phyloP scores from a whole-genome alignment of 37 sponge, comb jelly and placozoan species.

The Eunapius fragilis region DNA sequence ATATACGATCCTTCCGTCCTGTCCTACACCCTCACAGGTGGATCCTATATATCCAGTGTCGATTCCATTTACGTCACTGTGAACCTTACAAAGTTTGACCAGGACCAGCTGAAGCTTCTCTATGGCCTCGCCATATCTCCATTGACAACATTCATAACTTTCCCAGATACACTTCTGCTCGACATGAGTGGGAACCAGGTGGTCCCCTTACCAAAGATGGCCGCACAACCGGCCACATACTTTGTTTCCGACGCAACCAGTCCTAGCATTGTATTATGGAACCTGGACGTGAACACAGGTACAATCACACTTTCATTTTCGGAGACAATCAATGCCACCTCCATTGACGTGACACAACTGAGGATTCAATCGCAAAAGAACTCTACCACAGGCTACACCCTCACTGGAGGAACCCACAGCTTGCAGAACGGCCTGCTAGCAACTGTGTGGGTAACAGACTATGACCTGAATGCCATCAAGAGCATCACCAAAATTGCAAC shows the following conservation, averaged over 20 bases:
- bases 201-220: constrained; percentile 45
- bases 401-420: constrained; percentile 70
- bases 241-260: constrained; percentile 77
- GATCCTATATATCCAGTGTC: constrained; percentile 55
- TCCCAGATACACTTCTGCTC: constrained; percentile 52
- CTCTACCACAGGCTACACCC: constrained; percentile 60
- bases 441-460: constrained; percentile 58
- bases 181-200: constrained; percentile 87
- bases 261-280: constrained; percentile 72
- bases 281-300: constrained; percentile 83
- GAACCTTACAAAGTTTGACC: constrained; percentile 71
- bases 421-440: constrained; percentile 49
- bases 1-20: constrained; percentile 21
- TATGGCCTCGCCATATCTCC: constrained; percentile 74
- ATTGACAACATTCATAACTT: constrained; percentile 75
- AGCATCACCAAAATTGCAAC: constrained; percentile 84
- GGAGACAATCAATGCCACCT: constrained; percentile 83
- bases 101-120: constrained; percentile 84
- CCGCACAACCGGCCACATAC: constrained; percentile 46
- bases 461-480: constrained; percentile 88
- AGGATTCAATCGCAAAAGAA: constrained; percentile 67
- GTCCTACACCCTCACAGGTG: constrained; percentile 76
- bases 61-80: constrained; percentile 59
- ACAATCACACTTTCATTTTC: constrained; percentile 72
- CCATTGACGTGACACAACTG: constrained; percentile 64